Base-by-base conservation (phyloP, 2,888 invertebrate species). In the Mythimna pallens region DNA sequence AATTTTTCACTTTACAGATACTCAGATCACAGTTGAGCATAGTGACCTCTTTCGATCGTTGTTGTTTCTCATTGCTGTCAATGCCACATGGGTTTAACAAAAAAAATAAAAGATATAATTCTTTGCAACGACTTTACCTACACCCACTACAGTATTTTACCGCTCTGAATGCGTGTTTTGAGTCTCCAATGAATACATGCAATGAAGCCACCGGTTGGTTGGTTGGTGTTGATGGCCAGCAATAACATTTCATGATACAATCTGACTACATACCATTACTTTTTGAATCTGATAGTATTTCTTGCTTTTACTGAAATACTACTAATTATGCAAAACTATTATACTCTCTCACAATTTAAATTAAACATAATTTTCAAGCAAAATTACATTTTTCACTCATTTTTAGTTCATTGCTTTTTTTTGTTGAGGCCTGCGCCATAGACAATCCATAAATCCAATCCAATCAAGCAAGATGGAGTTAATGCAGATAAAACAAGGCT, bases 31-130 rank as follows among this genome's bases (percentile, higher is more conserved):
- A 74, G 74, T 83, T 77, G 83, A 78, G 82, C 86, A 86, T 81
- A 88, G 87, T 94, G 94, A 94, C 94, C 95, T 93, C 93, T 91
- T 95, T 94, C 88, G 88, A 90, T 89, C 87, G 84, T 89, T 88
- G 83, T 89, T 91, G 87, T 90, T 90, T 88, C 87, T 89, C 78
- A 74, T 86, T 86, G 80, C 87, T 92, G 92, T 92, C 91, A 93
- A 91, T 91, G 92, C 92, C 93, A 93, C 92, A 92, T 93, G 93
- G 89, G 83, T 82, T 68, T 75, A 67, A 43, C 64, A 57, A 70
- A 72, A 30, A 80, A 79, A 70, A 68, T 65, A 58, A 36, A 71
- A 70, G 36, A 8, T 52, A 54, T 17, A 62, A 34, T 63, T 69
- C 50, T 57, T 43, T 54, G 64, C 43, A 65, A 65, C 43, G 55